Evolutionary conservation across 1,140 invertebrate genomes (phyloP), one percentile per base, ranked within the genome.

Genomic region (Cherax quadricarinatus): DNA sequence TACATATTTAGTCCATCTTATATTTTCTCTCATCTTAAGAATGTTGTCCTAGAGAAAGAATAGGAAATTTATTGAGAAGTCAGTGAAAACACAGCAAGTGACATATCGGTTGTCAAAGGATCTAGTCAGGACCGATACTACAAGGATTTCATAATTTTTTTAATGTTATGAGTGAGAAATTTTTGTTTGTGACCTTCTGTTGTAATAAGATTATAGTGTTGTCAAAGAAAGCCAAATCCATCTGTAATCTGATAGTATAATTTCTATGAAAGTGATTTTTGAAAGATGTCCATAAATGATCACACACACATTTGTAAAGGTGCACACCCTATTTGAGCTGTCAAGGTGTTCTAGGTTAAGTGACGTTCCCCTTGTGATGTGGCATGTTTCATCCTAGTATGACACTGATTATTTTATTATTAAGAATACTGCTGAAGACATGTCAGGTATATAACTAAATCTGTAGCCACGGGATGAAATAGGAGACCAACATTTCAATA

Each of bases 301-400:
- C 84, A 91, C 81, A 41, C 81, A 41, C 30, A 91, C 73, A 91
- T 57, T 70, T 85, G 89, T 86, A 86, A 91, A 91, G 89, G 89
- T 91, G 89, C 89, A 91, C 82, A 91, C 89, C 89, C 89, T 91
- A n/a, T 83, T 91, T 91, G 41, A 86, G 73, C 75, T 86, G 82
- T 91, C 83, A 91, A 91, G 89, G 89, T 91, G 82, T 86, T 91
- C 48, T 86, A 84, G 82, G 73, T 91, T 86, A 86, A 91, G 82
- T 75, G 41, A 73, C 78, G 84, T 86, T 86, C 89, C 84, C 89
- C 60, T 84, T 91, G 75, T 91, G 89, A 91, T 73, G 60, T 91
- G 89, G 89, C 89, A 60, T 85, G 89, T 85, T 91, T 91, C 89
- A 91, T 91, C 89, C 89, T 91, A 91, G 89, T 91, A 91, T 86